A percentile compares a stretch with the other conserved stretches of the same genome.
Evolutionary conservation across 2,888 invertebrate species (phyloP).

Genomic region (Mayetiola destructor): DNA sequence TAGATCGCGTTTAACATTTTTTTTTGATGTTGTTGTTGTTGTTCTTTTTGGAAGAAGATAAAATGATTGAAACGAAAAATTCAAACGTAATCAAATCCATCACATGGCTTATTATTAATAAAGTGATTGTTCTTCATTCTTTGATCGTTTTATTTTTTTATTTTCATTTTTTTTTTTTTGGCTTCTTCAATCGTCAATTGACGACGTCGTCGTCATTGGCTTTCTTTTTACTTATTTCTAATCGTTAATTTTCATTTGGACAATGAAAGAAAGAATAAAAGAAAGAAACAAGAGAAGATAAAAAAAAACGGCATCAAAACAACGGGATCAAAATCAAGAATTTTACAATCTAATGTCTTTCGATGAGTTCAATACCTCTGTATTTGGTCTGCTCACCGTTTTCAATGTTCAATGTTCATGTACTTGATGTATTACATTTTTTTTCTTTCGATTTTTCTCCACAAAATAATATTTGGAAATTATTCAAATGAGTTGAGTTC

Average conservation of each 20-base stretch:
- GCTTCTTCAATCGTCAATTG: background rate
- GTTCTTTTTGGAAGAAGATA: too few species aligned
- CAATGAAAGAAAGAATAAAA: too few species aligned
- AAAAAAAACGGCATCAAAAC: background rate
- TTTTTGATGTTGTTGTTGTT: too few species aligned
- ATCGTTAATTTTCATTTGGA: too few species aligned
- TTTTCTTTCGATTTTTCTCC: background rate
- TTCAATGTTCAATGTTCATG: background rate
- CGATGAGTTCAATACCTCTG: too few species aligned
- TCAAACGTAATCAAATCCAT: constrained; percentile 5
- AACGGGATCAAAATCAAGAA: background rate
- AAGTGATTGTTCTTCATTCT: constrained; percentile 9
- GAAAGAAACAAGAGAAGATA: background rate
- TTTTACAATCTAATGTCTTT: too few species aligned
- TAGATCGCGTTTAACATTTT: too few species aligned
- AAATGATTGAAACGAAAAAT: background rate
- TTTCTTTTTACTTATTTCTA: too few species aligned
- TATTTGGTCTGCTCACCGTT: too few species aligned
- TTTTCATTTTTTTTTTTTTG: background rate
- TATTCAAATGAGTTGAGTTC: constrained; percentile 10
- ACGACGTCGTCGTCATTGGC: too few species aligned
- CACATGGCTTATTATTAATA: constrained; percentile 9
- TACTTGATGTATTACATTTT: background rate
- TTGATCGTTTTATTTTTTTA: background rate
- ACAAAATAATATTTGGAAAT: constrained; percentile 7